phyloP scores from a whole-genome alignment of 1,140 invertebrate genomes.

The Polyergus mexicanus region DNA sequence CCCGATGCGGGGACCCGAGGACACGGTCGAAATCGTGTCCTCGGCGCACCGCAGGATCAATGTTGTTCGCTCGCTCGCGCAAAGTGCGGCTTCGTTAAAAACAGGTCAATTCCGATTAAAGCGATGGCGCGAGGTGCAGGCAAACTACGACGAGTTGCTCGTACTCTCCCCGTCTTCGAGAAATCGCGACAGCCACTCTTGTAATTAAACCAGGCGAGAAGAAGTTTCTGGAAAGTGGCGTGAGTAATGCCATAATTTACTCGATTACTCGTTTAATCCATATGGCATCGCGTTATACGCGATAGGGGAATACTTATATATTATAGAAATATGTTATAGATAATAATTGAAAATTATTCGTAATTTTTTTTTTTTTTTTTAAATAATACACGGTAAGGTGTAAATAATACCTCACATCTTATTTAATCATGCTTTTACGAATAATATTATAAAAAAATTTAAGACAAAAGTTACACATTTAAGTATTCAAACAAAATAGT shows the following conservation, averaged over 20 bases:
- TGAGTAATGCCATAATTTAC: slow-evolving; percentile 33
- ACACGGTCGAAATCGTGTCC: slow-evolving; percentile 70
- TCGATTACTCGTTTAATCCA: slow-evolving; percentile 21
- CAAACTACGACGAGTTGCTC: slow-evolving; percentile 12
- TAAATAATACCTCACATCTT: not conserved
- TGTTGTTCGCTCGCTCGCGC: slow-evolving; percentile 46
- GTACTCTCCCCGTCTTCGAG: slow-evolving; percentile 30
- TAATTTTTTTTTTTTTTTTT: not conserved
- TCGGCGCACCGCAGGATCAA: slow-evolving; percentile 65
- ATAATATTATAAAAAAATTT: not conserved
- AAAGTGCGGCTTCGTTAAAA: slow-evolving; percentile 69
- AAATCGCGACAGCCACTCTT: slow-evolving; percentile 48
- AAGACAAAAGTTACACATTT: slow-evolving; percentile 6
- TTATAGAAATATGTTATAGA: not conserved
- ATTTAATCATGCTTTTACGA: not conserved
- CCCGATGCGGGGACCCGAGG: slow-evolving; percentile 61
- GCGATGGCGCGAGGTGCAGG: slow-evolving; percentile 22
- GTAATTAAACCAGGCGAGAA: slow-evolving; percentile 46
- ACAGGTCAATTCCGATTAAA: slow-evolving; percentile 67
- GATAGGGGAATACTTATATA: not conserved
- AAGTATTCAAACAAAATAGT: not conserved
- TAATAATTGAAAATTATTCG: not conserved
- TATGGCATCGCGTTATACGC: not conserved
- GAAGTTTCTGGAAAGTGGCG: slow-evolving; percentile 24
- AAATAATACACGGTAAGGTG: not conserved